A percentile compares a stretch with the other conserved stretches of the same genome.
These are phyloP conservation scores for Chromis chromis DNA, from an alignment of 2,797 vertebrate species.

Conservation along the genomic window DNA sequence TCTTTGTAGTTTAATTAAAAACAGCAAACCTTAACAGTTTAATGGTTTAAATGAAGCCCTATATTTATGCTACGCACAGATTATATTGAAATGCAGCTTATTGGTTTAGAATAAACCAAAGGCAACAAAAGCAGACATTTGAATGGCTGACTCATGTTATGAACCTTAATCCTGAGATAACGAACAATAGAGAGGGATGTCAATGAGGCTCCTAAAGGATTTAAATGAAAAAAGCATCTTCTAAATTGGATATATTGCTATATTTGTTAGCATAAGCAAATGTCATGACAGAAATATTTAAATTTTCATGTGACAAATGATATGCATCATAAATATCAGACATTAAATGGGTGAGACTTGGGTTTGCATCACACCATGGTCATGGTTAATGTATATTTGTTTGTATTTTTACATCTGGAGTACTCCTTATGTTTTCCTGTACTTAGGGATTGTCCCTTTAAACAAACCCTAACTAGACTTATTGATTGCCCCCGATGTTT, in stretches of 20 bases:
- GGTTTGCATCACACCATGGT: too few relatives aligned
- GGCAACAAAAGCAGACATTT: neutral
- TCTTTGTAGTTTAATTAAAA: slow-evolving; percentile 1
- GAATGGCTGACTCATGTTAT: neutral
- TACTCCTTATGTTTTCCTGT: too few relatives aligned
- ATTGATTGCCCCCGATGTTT: too few relatives aligned
- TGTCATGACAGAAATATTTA: neutral
- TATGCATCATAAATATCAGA: neutral
- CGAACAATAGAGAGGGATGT: neutral
- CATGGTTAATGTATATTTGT: too few relatives aligned
- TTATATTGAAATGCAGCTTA: neutral
- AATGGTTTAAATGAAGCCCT: neutral
- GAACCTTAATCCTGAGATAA: neutral
- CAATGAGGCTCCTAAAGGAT: neutral
- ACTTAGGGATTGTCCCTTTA: too few relatives aligned
- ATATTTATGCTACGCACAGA: neutral
- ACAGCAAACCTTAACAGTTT: neutral
- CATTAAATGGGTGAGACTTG: too few relatives aligned
- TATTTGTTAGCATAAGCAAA: neutral
- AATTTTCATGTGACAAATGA: neutral
- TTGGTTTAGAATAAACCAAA: slow-evolving; percentile 15
- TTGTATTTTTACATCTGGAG: too few relatives aligned
- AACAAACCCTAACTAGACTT: too few relatives aligned
- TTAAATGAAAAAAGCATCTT: neutral
- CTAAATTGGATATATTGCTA: neutral